Evolutionary conservation across 2,113 vertebrate species (phyloP).

Genomic region (Microtus pennsylvanicus): DNA sequence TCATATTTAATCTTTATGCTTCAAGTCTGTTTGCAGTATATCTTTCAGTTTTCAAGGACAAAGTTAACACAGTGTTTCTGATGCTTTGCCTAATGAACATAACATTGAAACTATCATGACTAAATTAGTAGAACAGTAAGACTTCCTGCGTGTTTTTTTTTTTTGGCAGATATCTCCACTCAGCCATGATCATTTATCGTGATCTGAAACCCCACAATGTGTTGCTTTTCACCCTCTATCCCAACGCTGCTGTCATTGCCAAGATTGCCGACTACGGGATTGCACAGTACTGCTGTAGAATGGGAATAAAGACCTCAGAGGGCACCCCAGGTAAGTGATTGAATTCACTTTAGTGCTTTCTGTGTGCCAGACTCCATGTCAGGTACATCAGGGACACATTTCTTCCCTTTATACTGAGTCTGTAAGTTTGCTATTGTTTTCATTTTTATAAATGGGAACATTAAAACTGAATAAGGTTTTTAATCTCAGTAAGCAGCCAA

Average conservation of each 20-base stretch:
- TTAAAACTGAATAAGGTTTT: neutral
- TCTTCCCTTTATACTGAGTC: neutral
- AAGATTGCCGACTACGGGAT: conserved; percentile 99
- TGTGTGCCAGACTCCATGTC: neutral
- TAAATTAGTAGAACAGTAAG: neutral
- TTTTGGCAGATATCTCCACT: conserved; percentile 93
- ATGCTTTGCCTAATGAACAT: neutral
- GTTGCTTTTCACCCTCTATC: conserved; percentile 95
- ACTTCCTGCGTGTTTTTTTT: neutral
- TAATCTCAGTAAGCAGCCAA: neutral
- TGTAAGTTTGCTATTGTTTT: neutral
- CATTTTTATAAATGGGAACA: neutral
- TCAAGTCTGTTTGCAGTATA: neutral
- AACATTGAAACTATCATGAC: neutral
- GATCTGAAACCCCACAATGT: conserved; percentile 99
- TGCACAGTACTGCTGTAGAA: conserved; percentile 97
- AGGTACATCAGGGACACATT: neutral
- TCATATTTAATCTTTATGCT: neutral
- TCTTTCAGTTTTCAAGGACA: neutral
- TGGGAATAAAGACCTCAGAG: conserved; percentile 97
- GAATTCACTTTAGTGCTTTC: neutral
- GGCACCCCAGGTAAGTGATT: conserved; percentile 93
- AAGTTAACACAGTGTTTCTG: neutral
- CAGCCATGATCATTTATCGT: conserved; percentile 97
- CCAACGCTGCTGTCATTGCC: conserved; percentile 94